Base-by-base conservation (phyloP, 2,888 invertebrate species). In the Drosophila maculinotata region DNA sequence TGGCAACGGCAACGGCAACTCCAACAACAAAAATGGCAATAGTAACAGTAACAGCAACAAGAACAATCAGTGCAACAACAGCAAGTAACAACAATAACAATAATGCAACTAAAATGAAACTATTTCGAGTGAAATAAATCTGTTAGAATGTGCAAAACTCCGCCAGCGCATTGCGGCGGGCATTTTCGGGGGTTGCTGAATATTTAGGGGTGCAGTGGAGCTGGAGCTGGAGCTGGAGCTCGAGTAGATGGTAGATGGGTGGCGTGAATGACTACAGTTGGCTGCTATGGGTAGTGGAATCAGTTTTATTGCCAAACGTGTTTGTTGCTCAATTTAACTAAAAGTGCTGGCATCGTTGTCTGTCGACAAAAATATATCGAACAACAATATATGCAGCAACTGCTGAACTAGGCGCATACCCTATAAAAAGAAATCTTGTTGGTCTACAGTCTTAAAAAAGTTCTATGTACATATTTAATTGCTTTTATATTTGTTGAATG, bases 251-350 rank as follows among this genome's bases (percentile, higher is more conserved):
- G 38, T 7, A 3, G 36, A 6, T 52, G 15, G 30, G 12, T n/a
- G n/a, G n/a, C n/a, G n/a, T n/a, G n/a, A n/a, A n/a, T n/a, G n/a
- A n/a, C 38, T 23, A 47, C 4, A 20, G 12, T 35, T 41, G 67
- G 17, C n/a, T 25, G 20, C 6, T 9, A 49, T 39, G 59, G 67
- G 45, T 57, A 47, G 74, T 62, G 69, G 76, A 67, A 87, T 88
- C 78, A 87, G 79, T 87, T 87, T 87, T 87, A 87, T 84, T 87
- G 87, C 87, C 85, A 78, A 81, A 85, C 82, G 88, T 87, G 86
- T 88, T 87, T 87, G 86, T 87, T 85, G 88, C 85, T 82, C 88
- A 88, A 87, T 87, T 87, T 87, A 88, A 88, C 86, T 87, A 82
- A 87, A 88, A 87, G 82, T 84, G 79, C 82, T 73, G 81, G 68